Conservation (phyloP, 1,140 invertebrate species). For the Sitophilus oryzae region DNA sequence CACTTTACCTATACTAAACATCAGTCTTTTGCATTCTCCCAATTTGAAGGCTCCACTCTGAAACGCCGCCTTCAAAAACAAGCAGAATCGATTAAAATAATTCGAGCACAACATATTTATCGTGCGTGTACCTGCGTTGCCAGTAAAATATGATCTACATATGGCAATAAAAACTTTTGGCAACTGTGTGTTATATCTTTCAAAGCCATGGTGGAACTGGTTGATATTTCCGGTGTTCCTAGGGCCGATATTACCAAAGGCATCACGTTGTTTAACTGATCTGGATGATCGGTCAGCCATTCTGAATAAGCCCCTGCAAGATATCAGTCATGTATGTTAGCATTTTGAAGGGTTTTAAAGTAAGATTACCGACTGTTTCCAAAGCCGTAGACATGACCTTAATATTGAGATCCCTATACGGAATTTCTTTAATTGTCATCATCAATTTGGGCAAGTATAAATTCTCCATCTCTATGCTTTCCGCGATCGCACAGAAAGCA, state of each 20-base stretch:
- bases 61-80: constrained; percentile 47
- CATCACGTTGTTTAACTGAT: constrained; percentile 64
- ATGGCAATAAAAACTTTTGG: constrained; percentile 61
- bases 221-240: constrained; percentile 60
- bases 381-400: constrained; percentile 62
- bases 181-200: constrained; percentile 81
- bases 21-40: constrained; percentile 62
- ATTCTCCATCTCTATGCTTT: constrained; percentile 63
- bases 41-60: constrained; percentile 51
- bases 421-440: constrained; percentile 59
- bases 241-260: constrained; percentile 64
- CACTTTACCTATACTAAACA: constrained; percentile 71
- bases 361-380: constrained; percentile 59
- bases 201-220: constrained; percentile 76
- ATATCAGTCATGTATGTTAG: too few species aligned
- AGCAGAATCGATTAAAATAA: neutral
- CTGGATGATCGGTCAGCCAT: constrained; percentile 69
- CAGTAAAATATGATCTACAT: constrained; percentile 62
- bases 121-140: constrained; percentile 49
- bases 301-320: constrained; percentile 66
- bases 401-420: constrained; percentile 55
- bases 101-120: too few species aligned
- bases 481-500: constrained; percentile 74
- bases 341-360: too few species aligned
- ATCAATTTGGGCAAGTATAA: constrained; percentile 60